Conservation (phyloP, 2,113 vertebrate genomes). For the Chrysemys picta region DNA sequence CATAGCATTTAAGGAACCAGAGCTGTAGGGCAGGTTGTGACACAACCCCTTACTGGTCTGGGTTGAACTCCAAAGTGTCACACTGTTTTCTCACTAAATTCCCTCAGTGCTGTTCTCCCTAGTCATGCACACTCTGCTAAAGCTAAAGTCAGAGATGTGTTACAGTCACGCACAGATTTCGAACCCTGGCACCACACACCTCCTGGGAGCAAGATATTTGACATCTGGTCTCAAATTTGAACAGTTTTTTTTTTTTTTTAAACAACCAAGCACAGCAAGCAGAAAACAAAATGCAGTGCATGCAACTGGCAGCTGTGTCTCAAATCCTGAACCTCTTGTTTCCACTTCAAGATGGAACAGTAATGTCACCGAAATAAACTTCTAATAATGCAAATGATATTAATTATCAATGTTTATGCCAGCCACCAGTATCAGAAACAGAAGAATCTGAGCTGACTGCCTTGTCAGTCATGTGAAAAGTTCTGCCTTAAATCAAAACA, state of each 20-base stretch:
- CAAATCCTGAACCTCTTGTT: background rate
- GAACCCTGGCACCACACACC: background rate
- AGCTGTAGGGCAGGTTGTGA: background rate
- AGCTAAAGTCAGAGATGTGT: background rate
- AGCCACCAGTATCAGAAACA: background rate
- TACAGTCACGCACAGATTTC: background rate
- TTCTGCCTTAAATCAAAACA: background rate
- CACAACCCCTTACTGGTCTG: background rate
- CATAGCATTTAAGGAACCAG: background rate
- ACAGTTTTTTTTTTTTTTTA: background rate
- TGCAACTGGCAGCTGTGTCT: background rate
- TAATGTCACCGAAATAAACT: background rate
- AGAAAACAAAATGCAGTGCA: background rate
- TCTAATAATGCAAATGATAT: background rate
- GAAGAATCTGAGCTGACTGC: background rate
- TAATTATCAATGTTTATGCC: background rate
- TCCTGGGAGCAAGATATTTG: background rate
- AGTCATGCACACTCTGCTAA: rapidly evolving
- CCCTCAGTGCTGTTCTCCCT: background rate
- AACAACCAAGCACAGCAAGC: background rate
- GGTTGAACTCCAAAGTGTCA: background rate
- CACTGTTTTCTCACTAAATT: background rate
- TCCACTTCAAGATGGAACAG: background rate
- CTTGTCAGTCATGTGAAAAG: background rate
- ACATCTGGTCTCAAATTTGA: background rate